These are phyloP conservation scores for Diprion similis DNA, from an alignment of 1,140 invertebrate species.

Conservation along the genomic window DNA sequence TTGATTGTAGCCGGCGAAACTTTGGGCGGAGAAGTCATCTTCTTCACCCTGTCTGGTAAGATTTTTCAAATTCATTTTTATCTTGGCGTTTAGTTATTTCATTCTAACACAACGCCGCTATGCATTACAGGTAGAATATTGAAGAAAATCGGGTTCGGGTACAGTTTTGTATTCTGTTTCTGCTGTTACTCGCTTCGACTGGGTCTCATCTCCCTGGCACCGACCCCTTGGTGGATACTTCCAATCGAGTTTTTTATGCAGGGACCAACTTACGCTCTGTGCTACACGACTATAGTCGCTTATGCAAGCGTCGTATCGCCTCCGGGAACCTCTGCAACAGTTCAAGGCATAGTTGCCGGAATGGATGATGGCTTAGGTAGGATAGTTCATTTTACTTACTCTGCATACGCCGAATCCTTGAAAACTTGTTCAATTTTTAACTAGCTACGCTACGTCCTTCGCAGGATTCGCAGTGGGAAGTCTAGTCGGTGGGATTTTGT, in stretches of 20 bases:
- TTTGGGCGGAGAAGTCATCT: constrained; percentile 76
- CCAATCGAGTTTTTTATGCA: constrained; percentile 76
- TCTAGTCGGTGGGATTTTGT: constrained; percentile 67
- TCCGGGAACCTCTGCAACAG: constrained; percentile 79
- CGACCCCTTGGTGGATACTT: constrained; percentile 77
- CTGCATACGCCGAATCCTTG: background rate
- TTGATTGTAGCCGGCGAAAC: constrained; percentile 77
- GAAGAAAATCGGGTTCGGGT: constrained; percentile 73
- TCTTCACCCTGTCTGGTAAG: constrained; percentile 73
- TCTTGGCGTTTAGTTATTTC: background rate
- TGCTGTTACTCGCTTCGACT: constrained; percentile 73
- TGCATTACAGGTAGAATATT: constrained; percentile 56
- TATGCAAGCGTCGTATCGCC: constrained; percentile 79
- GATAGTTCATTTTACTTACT: constrained; percentile 15
- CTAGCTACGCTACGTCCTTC: no score
- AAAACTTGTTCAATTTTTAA: background rate
- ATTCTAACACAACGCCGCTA: no score
- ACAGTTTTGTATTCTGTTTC: constrained; percentile 75
- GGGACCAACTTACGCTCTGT: constrained; percentile 80
- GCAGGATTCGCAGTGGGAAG: constrained; percentile 70
- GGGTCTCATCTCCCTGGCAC: constrained; percentile 72
- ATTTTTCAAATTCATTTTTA: constrained; percentile 8
- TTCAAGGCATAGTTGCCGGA: constrained; percentile 82
- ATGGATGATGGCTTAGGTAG: constrained; percentile 82
- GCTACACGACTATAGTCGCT: constrained; percentile 79